A percentile compares a stretch with the other conserved stretches of the same genome.
These are phyloP conservation scores for Actinia tenebrosa DNA, from an alignment of 64 coral and sea anemone genomes.

Conservation along the genomic window DNA sequence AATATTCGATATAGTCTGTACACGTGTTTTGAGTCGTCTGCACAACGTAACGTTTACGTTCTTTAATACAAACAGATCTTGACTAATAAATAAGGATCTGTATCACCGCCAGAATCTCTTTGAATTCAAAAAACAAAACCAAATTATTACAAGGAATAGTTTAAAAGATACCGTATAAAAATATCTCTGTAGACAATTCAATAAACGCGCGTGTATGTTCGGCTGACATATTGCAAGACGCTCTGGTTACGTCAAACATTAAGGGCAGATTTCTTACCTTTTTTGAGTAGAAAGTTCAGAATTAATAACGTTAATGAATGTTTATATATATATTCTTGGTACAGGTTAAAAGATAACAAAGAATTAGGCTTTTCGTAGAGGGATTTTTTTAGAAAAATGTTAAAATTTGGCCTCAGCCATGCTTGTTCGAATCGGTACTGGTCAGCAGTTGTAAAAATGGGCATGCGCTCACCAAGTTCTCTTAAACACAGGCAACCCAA, in stretches of 20 bases:
- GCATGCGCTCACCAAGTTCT: not conserved
- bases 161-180: not conserved
- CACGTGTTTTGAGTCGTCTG: no score
- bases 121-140: not conserved
- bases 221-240: not conserved
- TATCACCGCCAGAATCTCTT: no score
- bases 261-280: not conserved
- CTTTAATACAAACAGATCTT: no score
- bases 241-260: not conserved
- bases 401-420: not conserved
- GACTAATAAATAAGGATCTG: no score
- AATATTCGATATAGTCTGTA: no score
- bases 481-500: not conserved
- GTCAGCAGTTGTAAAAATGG: not conserved
- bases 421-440: not conserved
- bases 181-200: not conserved
- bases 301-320: not conserved
- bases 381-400: not conserved
- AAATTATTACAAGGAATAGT: not conserved
- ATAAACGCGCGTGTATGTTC: not conserved
- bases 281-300: not conserved
- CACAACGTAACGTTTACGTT: no score
- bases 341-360: not conserved
- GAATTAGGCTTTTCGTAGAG: not conserved
- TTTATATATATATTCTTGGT: not conserved